Conservation (phyloP, 2,113 vertebrate species). For the Dasyurus viverrinus region DNA sequence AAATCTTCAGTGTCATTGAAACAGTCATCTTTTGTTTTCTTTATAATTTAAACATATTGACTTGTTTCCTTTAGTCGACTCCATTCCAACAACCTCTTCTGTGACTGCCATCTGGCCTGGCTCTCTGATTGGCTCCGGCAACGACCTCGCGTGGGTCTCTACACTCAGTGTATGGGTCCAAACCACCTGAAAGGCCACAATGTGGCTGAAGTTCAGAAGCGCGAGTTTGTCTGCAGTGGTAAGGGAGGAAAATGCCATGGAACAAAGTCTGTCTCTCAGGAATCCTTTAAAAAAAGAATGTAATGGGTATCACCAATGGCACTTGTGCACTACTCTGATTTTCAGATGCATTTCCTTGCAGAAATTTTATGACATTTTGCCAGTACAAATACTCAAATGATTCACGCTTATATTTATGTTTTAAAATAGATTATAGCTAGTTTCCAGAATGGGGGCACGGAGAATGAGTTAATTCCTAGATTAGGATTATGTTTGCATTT, state of each 20-base stretch:
- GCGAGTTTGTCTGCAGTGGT: slow-evolving; percentile 97
- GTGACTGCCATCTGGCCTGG: slow-evolving; percentile 98
- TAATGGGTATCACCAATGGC: rapidly evolving
- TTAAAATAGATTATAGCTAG: neutral
- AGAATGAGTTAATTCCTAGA: neutral
- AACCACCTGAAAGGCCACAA: slow-evolving; percentile 95
- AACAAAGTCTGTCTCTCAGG: rapidly evolving
- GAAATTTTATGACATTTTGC: neutral
- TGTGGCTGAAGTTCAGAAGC: slow-evolving; percentile 97
- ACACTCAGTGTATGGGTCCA: slow-evolving; percentile 97
- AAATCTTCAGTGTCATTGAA: neutral
- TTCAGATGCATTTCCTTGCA: neutral
- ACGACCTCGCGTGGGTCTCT: slow-evolving; percentile 95
- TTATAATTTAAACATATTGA: slow-evolving; percentile 29
- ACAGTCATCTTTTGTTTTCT: slow-evolving; percentile 13
- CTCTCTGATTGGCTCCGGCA: slow-evolving; percentile 98
- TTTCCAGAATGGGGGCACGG: neutral
- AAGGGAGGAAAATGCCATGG: slow-evolving; percentile 63
- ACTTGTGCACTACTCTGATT: rapidly evolving
- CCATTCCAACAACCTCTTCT: slow-evolving; percentile 98
- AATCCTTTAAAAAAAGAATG: rapidly evolving
- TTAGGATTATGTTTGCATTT: neutral
- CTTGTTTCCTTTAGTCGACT: slow-evolving; percentile 87
- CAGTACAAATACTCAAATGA: neutral
- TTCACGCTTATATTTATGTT: neutral